A percentile compares a stretch with the other conserved stretches of the same genome.
These are phyloP conservation scores for Aurelia aurita DNA, from an alignment of 30 jellyfish, hydroid and myxozoan species.

Conservation along the genomic window DNA sequence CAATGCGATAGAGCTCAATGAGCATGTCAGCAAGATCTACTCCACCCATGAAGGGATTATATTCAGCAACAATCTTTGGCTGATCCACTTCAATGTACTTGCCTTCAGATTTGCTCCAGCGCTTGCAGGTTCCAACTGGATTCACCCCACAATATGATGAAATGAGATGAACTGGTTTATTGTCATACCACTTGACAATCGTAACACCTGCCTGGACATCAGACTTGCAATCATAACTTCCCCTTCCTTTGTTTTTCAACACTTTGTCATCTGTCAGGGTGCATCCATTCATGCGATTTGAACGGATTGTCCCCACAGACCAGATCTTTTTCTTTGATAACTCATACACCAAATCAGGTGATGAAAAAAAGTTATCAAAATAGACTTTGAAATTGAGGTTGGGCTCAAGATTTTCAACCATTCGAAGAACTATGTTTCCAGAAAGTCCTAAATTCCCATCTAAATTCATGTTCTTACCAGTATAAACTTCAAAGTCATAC, in stretches of 20 bases:
- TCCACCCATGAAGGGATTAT: constrained; percentile 30
- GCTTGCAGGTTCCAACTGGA: constrained; percentile 13
- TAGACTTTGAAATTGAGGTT: not conserved
- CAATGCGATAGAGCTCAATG: not conserved
- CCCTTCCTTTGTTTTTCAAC: constrained; percentile 65
- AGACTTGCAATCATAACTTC: constrained; percentile 33
- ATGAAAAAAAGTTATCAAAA: constrained; percentile 55
- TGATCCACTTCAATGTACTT: constrained; percentile 2
- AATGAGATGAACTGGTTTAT: constrained; percentile 67
- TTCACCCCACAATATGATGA: constrained; percentile 16
- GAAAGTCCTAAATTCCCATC: not conserved
- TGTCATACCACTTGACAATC: constrained; percentile 76
- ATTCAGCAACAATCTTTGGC: constrained; percentile 37
- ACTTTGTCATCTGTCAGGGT: constrained; percentile 28
- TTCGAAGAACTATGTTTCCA: not conserved
- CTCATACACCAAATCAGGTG: constrained; percentile 29
- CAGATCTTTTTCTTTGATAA: constrained; percentile 35
- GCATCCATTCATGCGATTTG: constrained; percentile 56
- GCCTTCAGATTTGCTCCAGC: constrained; percentile 4
- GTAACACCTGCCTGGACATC: constrained; percentile 56
- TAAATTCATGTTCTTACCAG: not conserved
- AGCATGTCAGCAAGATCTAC: constrained; percentile 43
- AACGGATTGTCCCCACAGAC: constrained; percentile 64
- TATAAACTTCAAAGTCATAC: not conserved
- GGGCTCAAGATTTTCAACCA: not conserved